Conservation (phyloP, 64 coral and sea anemone species). For the Cladopsammia gracilis region DNA sequence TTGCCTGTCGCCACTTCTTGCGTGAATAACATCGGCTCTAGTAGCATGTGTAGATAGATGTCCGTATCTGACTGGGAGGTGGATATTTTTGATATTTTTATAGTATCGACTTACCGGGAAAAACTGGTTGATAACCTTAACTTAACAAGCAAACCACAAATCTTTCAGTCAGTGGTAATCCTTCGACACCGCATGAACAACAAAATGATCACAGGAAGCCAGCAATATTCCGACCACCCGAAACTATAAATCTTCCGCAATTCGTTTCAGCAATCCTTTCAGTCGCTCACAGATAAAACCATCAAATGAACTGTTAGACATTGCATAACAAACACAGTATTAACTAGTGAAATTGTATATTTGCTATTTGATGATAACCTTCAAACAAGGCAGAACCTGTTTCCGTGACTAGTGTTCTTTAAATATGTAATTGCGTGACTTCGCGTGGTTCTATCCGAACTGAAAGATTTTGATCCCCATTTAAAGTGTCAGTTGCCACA, state of each 20-base stretch:
- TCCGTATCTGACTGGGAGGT: conserved; percentile 27
- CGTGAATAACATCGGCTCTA: too few species aligned
- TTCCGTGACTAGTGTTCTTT: not conserved
- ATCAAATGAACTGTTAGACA: too few species aligned
- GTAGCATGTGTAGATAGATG: not conserved
- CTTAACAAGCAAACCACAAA: conserved; percentile 41
- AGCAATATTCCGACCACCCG: not conserved
- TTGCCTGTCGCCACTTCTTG: too few species aligned
- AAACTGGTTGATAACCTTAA: conserved; percentile 11
- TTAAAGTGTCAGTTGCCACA: not conserved
- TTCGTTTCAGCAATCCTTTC: not conserved
- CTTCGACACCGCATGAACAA: not conserved
- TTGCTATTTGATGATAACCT: too few species aligned
- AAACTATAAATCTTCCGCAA: not conserved
- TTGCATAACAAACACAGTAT: too few species aligned
- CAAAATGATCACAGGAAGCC: conserved; percentile 5
- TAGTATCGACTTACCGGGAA: not conserved
- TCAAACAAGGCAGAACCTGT: not conserved
- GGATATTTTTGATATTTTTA: conserved; percentile 14
- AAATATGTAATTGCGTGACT: conserved; percentile 34
- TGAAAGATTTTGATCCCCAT: not conserved
- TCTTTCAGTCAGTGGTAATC: not conserved
- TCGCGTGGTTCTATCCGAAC: not conserved
- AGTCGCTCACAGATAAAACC: not conserved
- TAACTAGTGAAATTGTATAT: not conserved